Percentiles rank a stretch among this genome's conserved stretches.
Conservation (phyloP, 92 coral and sea anemone genomes). For the Meandrina meandrites region DNA sequence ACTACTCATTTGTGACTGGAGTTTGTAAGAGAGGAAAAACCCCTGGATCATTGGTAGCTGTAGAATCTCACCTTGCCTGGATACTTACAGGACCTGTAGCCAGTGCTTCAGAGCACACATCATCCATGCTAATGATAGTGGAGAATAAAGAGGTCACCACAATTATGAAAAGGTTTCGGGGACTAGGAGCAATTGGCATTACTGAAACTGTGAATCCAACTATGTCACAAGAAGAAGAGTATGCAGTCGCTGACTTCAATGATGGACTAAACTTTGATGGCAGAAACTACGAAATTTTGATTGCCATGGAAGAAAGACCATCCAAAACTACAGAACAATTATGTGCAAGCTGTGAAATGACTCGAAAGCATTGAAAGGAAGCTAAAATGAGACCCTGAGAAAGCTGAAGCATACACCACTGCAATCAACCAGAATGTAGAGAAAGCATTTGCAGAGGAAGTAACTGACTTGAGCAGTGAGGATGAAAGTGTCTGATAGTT, state of each 20-base stretch:
- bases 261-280: constrained; percentile 45
- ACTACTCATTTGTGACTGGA: constrained; percentile 46
- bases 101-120: constrained; percentile 24
- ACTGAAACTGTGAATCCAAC: constrained; percentile 9
- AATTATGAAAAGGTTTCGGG: constrained; percentile 55
- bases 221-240: constrained; percentile 27
- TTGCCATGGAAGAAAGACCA: constrained; percentile 36
- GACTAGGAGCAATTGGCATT: constrained; percentile 57
- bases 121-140: constrained; percentile 45
- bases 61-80: constrained; percentile 47
- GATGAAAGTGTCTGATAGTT: constrained; percentile 20
- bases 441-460: constrained; percentile 31
- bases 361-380: constrained; percentile 36
- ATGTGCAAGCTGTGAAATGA: constrained; percentile 33
- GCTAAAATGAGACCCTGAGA: constrained; percentile 26
- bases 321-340: constrained; percentile 35
- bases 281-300: constrained; percentile 41
- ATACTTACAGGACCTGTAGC: constrained; percentile 48
- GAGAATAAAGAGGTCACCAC: constrained; percentile 36
- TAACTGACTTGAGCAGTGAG: not conserved
- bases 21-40: constrained; percentile 35
- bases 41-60: constrained; percentile 31
- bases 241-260: constrained; percentile 33
- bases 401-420: constrained; percentile 29
- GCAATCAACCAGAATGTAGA: constrained; percentile 36